Evolutionary conservation across 2,113 vertebrate species (phyloP), one percentile per base, ranked within the genome.

Genomic region (Trinectes maculatus): DNA sequence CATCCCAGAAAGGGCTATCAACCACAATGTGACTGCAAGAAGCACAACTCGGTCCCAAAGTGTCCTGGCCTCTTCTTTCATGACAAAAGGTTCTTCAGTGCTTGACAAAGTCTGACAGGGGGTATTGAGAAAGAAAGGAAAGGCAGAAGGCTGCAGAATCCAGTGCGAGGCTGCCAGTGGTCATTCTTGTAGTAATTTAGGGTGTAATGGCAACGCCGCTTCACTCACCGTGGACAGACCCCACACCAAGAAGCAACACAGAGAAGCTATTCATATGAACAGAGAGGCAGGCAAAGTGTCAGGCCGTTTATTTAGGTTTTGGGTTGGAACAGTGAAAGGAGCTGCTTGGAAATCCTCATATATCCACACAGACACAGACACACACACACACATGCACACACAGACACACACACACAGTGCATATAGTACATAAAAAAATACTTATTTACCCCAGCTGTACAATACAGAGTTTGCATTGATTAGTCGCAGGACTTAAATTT

Each of bases 291-390:
- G 46, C 34, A 40, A 71, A 80, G 80, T 83, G 85, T 74, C 3
- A 12, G 43, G 16, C 3, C 60, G 69, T 81, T 87, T 87, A 85
- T 87, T 87, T 87, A 48, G 39, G n/a, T 83, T 83, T 42, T 61
- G 80, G 77, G 65, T 39, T 42, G 68, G 67, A 64, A 85, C 80
- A 31, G 48, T 43, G 12, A 63, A 40, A 57, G 54, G 53, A 49
- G 43, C 77, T 21, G 58, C 19, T 66, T 18, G 67, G 80, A 79
- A 78, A 78, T 76, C 46, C 72, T 46, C 69, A 69, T 55, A 26
- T 3, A 24, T n/a, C 44, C 83, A 74, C 52, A 31, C 46, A 51
- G 36, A 28, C 55, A 83, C 76, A 85, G 74, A 85, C 56, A 84
- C 78, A 80, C 66, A 67, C 75, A 40, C 72, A 44, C 69, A 69